Evolutionary conservation across 2,797 vertebrate species (phyloP).

Genomic region (Vireo griseus): DNA sequence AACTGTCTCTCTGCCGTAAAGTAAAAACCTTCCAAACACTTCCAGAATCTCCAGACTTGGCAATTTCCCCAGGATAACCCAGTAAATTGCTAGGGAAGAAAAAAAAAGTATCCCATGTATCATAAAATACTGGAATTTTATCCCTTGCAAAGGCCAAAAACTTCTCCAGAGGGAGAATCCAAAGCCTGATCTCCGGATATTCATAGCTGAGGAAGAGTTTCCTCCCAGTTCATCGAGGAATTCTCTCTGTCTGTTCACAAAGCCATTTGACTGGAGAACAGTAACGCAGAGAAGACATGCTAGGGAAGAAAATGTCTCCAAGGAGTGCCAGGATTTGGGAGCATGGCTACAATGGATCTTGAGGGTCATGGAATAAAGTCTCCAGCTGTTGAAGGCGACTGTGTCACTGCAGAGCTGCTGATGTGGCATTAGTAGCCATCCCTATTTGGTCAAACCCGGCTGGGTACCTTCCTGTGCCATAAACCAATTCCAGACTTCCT

Average conservation of each 20-base stretch:
- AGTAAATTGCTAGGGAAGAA: constrained; percentile 10
- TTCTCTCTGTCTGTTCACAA: neutral
- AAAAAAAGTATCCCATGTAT: constrained; percentile 2
- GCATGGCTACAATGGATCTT: neutral
- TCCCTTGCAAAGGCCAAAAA: neutral
- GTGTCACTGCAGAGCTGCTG: neutral
- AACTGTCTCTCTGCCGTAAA: constrained; percentile 53
- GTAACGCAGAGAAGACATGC: neutral
- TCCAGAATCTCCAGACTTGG: constrained; percentile 49
- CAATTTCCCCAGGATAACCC: constrained; percentile 57
- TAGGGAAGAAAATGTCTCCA: neutral
- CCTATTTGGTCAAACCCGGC: neutral
- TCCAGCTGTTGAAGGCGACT: neutral
- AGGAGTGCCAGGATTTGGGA: neutral
- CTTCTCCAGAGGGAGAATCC: constrained; percentile 23
- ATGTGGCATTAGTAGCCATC: neutral
- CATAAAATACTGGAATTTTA: constrained; percentile 59
- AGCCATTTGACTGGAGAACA: neutral
- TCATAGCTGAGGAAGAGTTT: neutral
- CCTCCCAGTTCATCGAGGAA: neutral
- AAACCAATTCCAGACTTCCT: neutral
- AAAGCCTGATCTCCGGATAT: neutral
- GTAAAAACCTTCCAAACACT: constrained; percentile 53
- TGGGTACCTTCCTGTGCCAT: neutral
- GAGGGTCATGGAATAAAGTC: neutral